Conservation (phyloP, 2,113 vertebrate genomes). For the Menura novaehollandiae region DNA sequence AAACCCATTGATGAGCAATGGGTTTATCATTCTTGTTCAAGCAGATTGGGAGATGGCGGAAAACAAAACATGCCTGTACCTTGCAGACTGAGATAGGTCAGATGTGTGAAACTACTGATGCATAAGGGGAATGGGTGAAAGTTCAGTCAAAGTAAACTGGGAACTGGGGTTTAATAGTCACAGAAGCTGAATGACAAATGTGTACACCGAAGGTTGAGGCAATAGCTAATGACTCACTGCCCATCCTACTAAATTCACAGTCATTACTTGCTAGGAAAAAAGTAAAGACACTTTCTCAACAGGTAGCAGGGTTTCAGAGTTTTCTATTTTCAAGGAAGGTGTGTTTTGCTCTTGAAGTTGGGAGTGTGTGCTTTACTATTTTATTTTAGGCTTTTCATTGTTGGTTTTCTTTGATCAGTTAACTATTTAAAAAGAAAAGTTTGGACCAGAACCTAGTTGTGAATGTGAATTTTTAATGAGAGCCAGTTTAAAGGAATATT, state of each 20-base stretch:
- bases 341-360: neutral
- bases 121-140: neutral
- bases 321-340: neutral
- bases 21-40: neutral
- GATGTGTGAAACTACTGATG: neutral
- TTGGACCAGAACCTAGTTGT: neutral
- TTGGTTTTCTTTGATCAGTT: rapidly evolving
- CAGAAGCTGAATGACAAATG: neutral
- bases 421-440: neutral
- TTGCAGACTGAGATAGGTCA: neutral
- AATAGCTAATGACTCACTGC: neutral
- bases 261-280: neutral
- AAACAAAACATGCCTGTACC: neutral
- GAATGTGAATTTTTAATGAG: neutral
- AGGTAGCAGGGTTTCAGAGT: neutral
- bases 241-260: neutral
- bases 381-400: neutral
- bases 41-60: neutral
- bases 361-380: neutral
- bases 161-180: neutral
- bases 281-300: neutral
- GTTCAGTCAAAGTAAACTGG: neutral
- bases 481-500: neutral
- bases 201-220: neutral
- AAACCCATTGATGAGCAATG: slow-evolving; percentile 45